These are phyloP conservation scores for Quiscalus mexicanus DNA, from an alignment of 2,113 vertebrate genomes.

Conservation along the genomic window DNA sequence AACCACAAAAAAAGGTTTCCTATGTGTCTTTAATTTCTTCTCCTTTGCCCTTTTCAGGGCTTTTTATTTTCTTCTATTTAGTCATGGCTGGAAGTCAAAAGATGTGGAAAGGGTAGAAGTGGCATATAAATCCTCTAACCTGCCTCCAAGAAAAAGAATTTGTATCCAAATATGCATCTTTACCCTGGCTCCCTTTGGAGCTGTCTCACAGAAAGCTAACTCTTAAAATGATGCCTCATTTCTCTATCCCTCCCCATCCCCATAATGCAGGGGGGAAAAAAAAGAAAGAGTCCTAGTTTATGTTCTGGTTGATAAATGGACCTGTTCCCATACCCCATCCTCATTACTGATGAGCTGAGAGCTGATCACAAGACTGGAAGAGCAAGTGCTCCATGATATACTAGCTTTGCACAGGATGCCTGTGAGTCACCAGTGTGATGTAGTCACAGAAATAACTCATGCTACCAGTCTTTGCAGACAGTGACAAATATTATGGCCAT, in stretches of 20 bases:
- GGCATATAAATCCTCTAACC: not conserved
- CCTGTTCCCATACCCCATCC: not conserved
- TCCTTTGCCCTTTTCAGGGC: not conserved
- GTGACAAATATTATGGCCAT: not conserved
- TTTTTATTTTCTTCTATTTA: conserved; percentile 12
- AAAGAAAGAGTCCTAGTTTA: not conserved
- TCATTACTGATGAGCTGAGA: conserved; percentile 14
- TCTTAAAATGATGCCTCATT: not conserved
- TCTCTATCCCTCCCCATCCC: not conserved
- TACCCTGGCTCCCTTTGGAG: not conserved
- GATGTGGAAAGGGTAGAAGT: not conserved
- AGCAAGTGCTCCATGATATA: conserved; percentile 33
- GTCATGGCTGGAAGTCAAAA: conserved; percentile 1
- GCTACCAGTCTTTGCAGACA: not conserved
- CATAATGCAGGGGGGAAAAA: accelerated
- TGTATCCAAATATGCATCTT: conserved; percentile 11
- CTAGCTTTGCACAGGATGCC: not conserved
- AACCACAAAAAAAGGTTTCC: not conserved
- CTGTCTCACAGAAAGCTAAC: not conserved
- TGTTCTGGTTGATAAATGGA: not conserved
- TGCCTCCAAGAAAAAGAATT: not conserved
- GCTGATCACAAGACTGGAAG: not conserved
- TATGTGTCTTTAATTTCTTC: not conserved
- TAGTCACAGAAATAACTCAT: conserved; percentile 32
- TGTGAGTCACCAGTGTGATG: conserved; percentile 46